These are phyloP conservation scores for Eufriesea mexicana DNA, from an alignment of 1,140 invertebrate species.

Conservation along the genomic window DNA sequence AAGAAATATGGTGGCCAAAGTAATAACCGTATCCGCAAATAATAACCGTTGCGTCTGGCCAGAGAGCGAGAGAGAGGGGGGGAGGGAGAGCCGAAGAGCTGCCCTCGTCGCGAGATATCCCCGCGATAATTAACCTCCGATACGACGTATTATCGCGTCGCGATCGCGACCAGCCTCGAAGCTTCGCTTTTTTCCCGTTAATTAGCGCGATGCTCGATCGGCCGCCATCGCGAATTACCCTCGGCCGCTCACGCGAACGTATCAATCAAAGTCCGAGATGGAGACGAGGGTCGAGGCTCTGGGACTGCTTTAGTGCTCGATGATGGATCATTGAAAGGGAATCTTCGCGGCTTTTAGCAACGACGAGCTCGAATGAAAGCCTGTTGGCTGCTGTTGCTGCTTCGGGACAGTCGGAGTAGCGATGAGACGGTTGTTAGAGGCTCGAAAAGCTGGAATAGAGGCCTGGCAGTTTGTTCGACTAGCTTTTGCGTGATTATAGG, in stretches of 20 bases:
- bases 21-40: slow-evolving; percentile 40
- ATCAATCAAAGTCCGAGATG: background rate
- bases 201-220: slow-evolving; percentile 17
- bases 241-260: background rate
- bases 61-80: no score
- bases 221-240: no score
- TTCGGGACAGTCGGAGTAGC: background rate
- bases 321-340: background rate
- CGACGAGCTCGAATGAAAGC: background rate
- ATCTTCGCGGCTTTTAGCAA: background rate
- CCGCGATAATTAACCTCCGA: slow-evolving; percentile 16
- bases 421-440: background rate
- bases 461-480: no score
- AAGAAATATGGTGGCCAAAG: slow-evolving; percentile 8
- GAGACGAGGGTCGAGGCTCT: background rate
- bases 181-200: slow-evolving; percentile 16
- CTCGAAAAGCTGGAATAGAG: no score
- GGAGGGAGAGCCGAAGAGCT: background rate
- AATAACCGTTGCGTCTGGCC: slow-evolving; percentile 1
- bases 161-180: background rate
- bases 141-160: slow-evolving; percentile 12
- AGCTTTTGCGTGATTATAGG: no score
- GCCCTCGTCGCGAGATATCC: background rate
- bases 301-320: background rate
- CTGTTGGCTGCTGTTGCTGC: background rate